Base-by-base conservation (phyloP, 1,140 invertebrate species). In the Megalopta genalis region DNA sequence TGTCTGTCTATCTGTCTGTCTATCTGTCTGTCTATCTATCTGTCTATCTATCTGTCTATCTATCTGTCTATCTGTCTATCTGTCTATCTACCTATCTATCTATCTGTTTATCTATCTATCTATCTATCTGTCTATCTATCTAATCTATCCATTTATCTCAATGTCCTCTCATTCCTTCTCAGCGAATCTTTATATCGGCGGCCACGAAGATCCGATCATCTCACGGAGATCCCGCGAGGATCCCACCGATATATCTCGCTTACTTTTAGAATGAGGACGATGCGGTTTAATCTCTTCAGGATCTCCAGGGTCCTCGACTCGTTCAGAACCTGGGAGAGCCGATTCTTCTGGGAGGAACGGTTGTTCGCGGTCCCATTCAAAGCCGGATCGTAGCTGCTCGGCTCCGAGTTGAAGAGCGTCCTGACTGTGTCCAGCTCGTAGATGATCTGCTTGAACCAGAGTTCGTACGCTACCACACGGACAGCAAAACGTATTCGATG, bases 401-500 rank as follows among this genome's bases (percentile, higher is more conserved):
- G 84, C 39, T 90, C 89, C 1, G 95, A 94, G 80, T 95, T 96
- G 85, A 99, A 97, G 63, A 99, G 93, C 2, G 94, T 92, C 68
- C 98, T 93, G 10, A 99, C 96, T 0, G 98, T 99, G 90, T 99
- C 98, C 74, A 99, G 93, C 90, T 99, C 99, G 90, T 96, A 99
- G 71, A 99, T 97, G 57, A 99, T 99, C 94, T 99, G 99, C 92
- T 99, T 99, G 94, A 99, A 99, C 99, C 99, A 99, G 21, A 99
- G 93, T 92, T 99, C 99, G 92, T 99, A 99, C 1, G 98, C 98
- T 99, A 93, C 21, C 82, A 93, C 89, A 46, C 80, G 59, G 66
- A 9, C 3, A 46, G 1, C 21, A 52, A 42, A 54, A 64, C 3
- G 25, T 46, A 57, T n/a, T 57, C 54, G 21, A 57, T 57, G n/a